Evolutionary conservation across 2,797 vertebrate species (phyloP).

Genomic region (Xenopus petersii): DNA sequence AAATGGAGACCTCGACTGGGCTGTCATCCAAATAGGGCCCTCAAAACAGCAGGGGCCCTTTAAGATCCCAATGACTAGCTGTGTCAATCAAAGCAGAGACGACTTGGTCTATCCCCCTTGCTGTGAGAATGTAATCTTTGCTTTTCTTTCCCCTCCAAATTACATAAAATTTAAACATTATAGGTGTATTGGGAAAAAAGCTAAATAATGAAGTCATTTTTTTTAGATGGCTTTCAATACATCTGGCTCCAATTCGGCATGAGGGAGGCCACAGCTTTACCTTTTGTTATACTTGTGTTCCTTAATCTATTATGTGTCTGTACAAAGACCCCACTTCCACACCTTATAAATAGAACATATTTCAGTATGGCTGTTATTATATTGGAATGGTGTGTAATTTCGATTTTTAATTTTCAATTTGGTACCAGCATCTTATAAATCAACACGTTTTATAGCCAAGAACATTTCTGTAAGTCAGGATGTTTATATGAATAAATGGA

Average conservation of each 20-base stretch:
- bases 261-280: conserved; percentile 18
- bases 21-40: conserved; percentile 41
- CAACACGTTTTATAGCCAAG: conserved; percentile 5
- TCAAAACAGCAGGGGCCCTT: conserved; percentile 29
- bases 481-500: not conserved
- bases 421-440: conserved; percentile 32
- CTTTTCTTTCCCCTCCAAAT: not conserved
- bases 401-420: conserved; percentile 15
- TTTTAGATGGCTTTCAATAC: conserved; percentile 41
- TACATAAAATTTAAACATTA: conserved; percentile 40
- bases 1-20: conserved; percentile 43
- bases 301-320: conserved; percentile 42
- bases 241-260: conserved; percentile 36
- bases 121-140: conserved; percentile 32
- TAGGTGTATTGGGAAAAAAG: conserved; percentile 42
- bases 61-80: conserved; percentile 24
- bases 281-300: conserved; percentile 20
- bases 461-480: not conserved
- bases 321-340: conserved; percentile 31
- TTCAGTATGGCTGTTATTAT: conserved; percentile 14
- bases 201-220: conserved; percentile 48
- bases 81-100: conserved; percentile 37
- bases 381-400: conserved; percentile 10
- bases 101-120: conserved; percentile 23
- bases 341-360: conserved; percentile 37